A percentile compares a stretch with the other conserved stretches of the same genome.
Evolutionary conservation across 1,140 invertebrate species (phyloP).

Genomic region (Melanaphis sacchari): DNA sequence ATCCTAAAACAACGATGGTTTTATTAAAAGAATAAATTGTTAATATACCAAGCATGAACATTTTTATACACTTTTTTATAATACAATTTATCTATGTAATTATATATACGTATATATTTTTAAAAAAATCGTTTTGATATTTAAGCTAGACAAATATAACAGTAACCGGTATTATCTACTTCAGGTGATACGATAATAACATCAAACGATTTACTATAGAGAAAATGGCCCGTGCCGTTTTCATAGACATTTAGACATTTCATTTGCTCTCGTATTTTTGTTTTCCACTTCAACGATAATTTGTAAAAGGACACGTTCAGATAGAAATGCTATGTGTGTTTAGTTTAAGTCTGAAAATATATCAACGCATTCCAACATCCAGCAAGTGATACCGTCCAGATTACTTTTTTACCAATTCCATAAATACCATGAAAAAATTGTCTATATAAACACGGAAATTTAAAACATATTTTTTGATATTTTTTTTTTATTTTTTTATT

Average conservation of each 20-base stretch:
- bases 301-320: not conserved
- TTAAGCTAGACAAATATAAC: not conserved
- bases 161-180: not conserved
- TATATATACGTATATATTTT: not conserved
- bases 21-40: not conserved
- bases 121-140: not conserved
- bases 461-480: not conserved
- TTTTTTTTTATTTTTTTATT: too few species aligned
- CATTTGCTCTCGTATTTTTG: not conserved
- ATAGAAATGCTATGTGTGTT: not conserved
- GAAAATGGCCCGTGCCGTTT: not conserved
- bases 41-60: not conserved
- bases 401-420: not conserved
- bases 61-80: not conserved
- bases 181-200: not conserved
- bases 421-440: not conserved
- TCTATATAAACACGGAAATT: not conserved
- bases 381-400: not conserved
- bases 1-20: not conserved
- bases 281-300: not conserved
- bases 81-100: not conserved
- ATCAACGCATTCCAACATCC: not conserved
- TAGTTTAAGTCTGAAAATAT: not conserved
- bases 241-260: not conserved
- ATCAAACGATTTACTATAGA: not conserved